Evolutionary conservation across 2,113 vertebrate genomes (phyloP).

Genomic region (Echinops telfairi): DNA sequence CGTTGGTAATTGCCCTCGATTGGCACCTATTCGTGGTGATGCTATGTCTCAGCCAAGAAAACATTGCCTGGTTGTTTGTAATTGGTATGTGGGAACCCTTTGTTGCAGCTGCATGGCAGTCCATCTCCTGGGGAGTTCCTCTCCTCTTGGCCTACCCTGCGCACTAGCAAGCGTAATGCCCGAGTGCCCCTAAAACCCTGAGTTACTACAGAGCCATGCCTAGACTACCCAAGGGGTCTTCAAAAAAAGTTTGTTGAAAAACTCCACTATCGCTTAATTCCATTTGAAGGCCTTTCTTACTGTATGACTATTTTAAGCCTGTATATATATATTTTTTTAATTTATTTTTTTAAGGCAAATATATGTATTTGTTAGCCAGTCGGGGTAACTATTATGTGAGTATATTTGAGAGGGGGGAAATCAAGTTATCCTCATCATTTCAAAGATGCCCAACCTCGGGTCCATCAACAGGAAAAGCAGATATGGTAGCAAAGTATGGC

Average conservation of each 20-base stretch:
- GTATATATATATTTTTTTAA: too few relatives aligned
- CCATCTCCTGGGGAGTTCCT: background rate
- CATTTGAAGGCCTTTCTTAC: too few relatives aligned
- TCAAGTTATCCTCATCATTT: background rate
- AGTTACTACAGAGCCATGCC: background rate
- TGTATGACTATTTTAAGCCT: fast-evolving
- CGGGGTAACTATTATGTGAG: fast-evolving
- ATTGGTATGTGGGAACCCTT: background rate
- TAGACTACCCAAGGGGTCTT: background rate
- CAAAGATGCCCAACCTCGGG: background rate
- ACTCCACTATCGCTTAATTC: too few relatives aligned
- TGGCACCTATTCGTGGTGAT: background rate
- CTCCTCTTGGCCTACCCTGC: background rate
- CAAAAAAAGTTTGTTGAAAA: too few relatives aligned
- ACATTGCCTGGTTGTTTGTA: background rate
- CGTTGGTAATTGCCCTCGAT: background rate
- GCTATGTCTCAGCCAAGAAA: background rate
- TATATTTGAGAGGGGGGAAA: background rate
- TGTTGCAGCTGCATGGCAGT: background rate
- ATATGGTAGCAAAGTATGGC: fast-evolving
- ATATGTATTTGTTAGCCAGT: background rate
- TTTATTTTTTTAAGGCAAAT: too few relatives aligned
- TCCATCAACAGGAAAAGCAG: background rate
- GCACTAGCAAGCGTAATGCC: background rate
- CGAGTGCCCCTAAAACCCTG: too few relatives aligned